Conservation (phyloP, 2,113 vertebrate species). For the Ursus arctos region DNA sequence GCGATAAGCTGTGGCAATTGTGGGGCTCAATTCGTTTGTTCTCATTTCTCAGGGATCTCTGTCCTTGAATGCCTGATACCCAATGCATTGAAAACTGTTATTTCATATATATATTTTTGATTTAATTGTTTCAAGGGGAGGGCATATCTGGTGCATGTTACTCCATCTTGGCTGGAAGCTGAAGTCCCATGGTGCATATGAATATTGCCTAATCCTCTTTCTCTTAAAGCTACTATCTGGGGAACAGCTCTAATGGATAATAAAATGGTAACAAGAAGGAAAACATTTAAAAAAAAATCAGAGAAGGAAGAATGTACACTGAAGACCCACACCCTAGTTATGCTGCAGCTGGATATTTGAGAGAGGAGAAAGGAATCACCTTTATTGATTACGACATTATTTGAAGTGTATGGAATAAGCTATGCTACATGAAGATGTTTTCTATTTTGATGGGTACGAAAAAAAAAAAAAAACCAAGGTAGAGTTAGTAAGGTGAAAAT, state of each 20-base stretch:
- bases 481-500: slow-evolving; percentile 42
- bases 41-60: slow-evolving; percentile 10
- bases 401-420: neutral
- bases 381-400: slow-evolving; percentile 31
- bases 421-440: neutral
- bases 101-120: neutral
- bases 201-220: slow-evolving; percentile 2
- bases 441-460: neutral
- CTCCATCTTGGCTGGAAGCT: slow-evolving; percentile 20
- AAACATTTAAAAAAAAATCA: neutral
- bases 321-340: slow-evolving; percentile 9
- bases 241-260: slow-evolving; percentile 37
- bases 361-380: neutral
- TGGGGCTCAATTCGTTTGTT: neutral
- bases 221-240: slow-evolving; percentile 28
- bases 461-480: neutral
- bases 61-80: neutral
- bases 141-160: neutral
- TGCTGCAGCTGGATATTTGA: neutral
- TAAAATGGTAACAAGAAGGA: slow-evolving; percentile 39
- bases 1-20: neutral
- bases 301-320: neutral
- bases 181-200: neutral
- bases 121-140: neutral
- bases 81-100: slow-evolving; percentile 1